These are phyloP conservation scores for Gymnoscopelus microlampas DNA, from an alignment of 2,797 vertebrate genomes.

Conservation along the genomic window DNA sequence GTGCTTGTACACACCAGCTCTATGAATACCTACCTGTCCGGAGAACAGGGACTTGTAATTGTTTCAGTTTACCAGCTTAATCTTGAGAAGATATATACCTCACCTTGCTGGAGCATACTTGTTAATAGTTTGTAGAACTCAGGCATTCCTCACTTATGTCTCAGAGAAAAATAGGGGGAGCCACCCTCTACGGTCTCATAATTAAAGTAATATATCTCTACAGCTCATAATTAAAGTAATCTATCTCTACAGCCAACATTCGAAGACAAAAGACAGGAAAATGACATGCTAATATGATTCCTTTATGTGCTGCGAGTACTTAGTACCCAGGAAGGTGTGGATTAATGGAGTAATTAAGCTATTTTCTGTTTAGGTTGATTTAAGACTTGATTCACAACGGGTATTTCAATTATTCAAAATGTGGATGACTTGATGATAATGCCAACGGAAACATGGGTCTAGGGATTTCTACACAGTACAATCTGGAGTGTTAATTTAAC, in stretches of 20 bases:
- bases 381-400: slow-evolving; percentile 70
- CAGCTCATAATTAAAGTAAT: slow-evolving; percentile 4
- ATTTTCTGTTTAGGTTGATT: slow-evolving; percentile 74
- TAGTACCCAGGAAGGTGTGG: slow-evolving; percentile 60
- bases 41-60: slow-evolving; percentile 54
- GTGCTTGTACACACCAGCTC: slow-evolving; percentile 2
- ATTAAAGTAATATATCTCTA: slow-evolving; percentile 76
- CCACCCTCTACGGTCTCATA: slow-evolving; percentile 54
- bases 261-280: slow-evolving; percentile 65
- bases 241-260: slow-evolving; percentile 37
- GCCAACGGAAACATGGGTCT: slow-evolving; percentile 1
- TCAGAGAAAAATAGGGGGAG: slow-evolving; percentile 39
- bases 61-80: slow-evolving; percentile 59
- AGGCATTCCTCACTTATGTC: slow-evolving; percentile 45
- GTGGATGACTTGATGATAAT: slow-evolving; percentile 54
- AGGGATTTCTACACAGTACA: slow-evolving; percentile 4
- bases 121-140: slow-evolving; percentile 47
- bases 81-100: slow-evolving; percentile 46
- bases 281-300: slow-evolving; percentile 60
- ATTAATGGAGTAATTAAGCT: slow-evolving; percentile 79
- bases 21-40: slow-evolving; percentile 23
- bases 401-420: slow-evolving; percentile 65
- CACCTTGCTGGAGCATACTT: slow-evolving; percentile 28
- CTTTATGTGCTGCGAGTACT: slow-evolving; percentile 57
- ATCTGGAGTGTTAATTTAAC: too few relatives aligned